Percentiles rank a stretch among this genome's conserved stretches.
phyloP scores from a whole-genome alignment of 2,888 invertebrate genomes.

The Diadegma fenestrale region DNA sequence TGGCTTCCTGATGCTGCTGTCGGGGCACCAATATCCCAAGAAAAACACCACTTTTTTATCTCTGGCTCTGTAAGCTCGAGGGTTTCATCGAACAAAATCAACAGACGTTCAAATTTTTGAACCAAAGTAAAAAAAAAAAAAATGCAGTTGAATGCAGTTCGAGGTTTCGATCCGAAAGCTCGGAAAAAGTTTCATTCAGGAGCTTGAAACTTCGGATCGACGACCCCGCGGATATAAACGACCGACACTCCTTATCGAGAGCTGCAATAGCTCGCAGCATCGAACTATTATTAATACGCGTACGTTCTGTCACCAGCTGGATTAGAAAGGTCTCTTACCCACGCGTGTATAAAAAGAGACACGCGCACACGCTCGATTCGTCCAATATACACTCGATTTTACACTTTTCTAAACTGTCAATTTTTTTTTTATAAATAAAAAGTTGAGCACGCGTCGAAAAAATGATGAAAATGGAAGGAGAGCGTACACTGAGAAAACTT shows the following conservation, averaged over 20 bases:
- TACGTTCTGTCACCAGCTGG: constrained; percentile 52
- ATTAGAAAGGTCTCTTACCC: constrained; percentile 65
- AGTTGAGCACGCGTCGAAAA: neutral
- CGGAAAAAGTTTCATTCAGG: neutral
- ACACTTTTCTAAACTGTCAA: neutral
- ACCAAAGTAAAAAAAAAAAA: neutral
- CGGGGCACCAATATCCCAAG: constrained; percentile 20
- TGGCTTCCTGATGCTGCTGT: constrained; percentile 26
- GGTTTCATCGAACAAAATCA: neutral
- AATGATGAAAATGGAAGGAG: neutral
- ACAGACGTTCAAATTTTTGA: neutral
- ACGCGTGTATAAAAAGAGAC: constrained; percentile 33
- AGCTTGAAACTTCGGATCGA: constrained; percentile 49
- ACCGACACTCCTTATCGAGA: constrained; percentile 62
- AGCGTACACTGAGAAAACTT: no score
- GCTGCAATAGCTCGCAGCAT: constrained; percentile 56
- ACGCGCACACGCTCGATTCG: neutral
- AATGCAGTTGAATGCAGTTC: neutral
- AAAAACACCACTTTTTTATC: constrained; percentile 5
- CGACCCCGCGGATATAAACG: constrained; percentile 44
- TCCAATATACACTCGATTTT: neutral
- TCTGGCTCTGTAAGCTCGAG: neutral
- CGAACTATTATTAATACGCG: constrained; percentile 62
- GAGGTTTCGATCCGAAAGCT: neutral
- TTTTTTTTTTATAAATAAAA: neutral